phyloP scores from a whole-genome alignment of 1,140 invertebrate species.

The Bombus ignitus region DNA sequence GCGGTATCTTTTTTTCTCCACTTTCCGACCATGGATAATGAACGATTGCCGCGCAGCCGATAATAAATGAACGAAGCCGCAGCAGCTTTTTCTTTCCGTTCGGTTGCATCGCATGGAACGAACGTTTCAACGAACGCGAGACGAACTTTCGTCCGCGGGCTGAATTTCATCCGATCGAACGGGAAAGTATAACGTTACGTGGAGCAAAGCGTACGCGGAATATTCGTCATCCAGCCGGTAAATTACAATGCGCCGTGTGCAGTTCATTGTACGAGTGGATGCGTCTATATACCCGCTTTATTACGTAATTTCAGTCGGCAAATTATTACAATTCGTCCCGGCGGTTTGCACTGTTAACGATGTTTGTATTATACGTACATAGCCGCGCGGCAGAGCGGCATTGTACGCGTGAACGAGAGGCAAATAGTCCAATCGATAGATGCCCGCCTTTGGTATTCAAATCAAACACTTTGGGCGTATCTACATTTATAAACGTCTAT shows the following conservation, averaged over 20 bases:
- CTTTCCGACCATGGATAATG: not conserved
- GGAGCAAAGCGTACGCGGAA: conserved; percentile 28
- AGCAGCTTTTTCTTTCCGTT: not conserved
- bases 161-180: conserved; percentile 6
- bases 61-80: not conserved
- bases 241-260: conserved; percentile 57
- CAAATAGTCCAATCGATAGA: conserved; percentile 59
- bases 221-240: conserved; percentile 45
- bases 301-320: conserved; percentile 60
- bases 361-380: conserved; percentile 53
- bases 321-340: conserved; percentile 64
- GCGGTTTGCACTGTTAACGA: conserved; percentile 47
- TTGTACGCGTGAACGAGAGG: conserved; percentile 46
- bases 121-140: not conserved
- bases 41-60: not conserved
- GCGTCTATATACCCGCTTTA: conserved; percentile 55
- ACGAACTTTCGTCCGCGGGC: not conserved
- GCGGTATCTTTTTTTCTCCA: not conserved
- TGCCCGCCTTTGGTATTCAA: conserved; percentile 45
- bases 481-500: conserved; percentile 64
- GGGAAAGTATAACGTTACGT: conserved; percentile 16
- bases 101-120: too few species aligned
- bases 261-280: conserved; percentile 55
- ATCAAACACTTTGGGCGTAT: conserved; percentile 52
- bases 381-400: not conserved